A percentile compares a stretch with the other conserved stretches of the same genome.
Evolutionary conservation across 2,888 invertebrate species (phyloP).

Genomic region (Lasioglossum lativentre): DNA sequence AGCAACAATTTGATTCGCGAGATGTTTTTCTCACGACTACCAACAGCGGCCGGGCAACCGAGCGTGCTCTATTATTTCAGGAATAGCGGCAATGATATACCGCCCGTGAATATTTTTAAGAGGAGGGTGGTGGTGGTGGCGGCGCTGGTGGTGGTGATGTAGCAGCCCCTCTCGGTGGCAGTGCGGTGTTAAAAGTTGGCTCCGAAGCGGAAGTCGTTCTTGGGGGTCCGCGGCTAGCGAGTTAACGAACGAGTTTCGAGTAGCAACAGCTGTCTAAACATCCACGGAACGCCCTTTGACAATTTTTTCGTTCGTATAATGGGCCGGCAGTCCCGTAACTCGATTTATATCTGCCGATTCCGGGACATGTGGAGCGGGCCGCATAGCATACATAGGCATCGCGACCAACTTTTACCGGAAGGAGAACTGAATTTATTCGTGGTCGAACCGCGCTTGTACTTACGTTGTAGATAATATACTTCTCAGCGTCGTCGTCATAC

Average conservation of each 20-base stretch:
- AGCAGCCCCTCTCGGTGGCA: conserved; percentile 25
- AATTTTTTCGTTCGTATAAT: conserved; percentile 63
- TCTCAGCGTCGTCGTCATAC: conserved; percentile 95
- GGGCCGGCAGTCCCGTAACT: conserved; percentile 36
- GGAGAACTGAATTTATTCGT: background rate
- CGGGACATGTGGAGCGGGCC: background rate
- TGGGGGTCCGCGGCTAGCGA: conserved; percentile 50
- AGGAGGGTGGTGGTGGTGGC: conserved; percentile 6
- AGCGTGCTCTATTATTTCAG: conserved; percentile 9
- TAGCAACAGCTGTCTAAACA: conserved; percentile 72
- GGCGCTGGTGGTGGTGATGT: conserved; percentile 3
- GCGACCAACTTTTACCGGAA: conserved; percentile 15
- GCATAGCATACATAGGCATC: background rate
- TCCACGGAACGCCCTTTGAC: conserved; percentile 57
- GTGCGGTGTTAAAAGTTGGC: conserved; percentile 23
- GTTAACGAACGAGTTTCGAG: conserved; percentile 68
- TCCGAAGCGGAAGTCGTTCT: conserved; percentile 63
- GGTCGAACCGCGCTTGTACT: conserved; percentile 78
- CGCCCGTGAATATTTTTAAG: conserved; percentile 44
- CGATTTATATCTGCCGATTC: conserved; percentile 54
- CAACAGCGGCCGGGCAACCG: too few relatives aligned
- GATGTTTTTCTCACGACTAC: background rate
- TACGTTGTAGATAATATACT: conserved; percentile 97
- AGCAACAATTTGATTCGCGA: conserved; percentile 39
- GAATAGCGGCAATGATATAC: conserved; percentile 15